Evolutionary conservation across 1,140 invertebrate species (phyloP).

Genomic region (Neodiprion lecontei): DNA sequence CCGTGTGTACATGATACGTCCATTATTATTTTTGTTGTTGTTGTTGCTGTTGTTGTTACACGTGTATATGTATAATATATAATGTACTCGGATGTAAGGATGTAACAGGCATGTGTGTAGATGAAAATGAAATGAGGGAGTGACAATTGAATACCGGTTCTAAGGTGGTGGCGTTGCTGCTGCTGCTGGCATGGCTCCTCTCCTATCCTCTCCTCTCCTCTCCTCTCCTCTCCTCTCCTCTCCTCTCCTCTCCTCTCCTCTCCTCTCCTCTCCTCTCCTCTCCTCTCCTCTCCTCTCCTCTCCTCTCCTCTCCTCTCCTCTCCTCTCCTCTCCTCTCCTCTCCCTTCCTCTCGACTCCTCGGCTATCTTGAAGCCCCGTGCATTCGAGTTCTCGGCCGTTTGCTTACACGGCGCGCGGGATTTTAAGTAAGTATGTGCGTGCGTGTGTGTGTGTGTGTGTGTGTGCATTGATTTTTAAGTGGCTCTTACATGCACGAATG

Average conservation of each 20-base stretch:
- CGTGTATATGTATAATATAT: too few relatives aligned
- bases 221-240: background rate
- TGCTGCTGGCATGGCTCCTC: background rate
- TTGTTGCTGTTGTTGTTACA: too few relatives aligned
- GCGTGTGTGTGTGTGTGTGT: too few relatives aligned
- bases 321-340: background rate
- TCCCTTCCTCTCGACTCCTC: background rate
- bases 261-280: background rate
- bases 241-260: background rate
- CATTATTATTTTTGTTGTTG: too few relatives aligned
- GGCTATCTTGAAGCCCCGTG: too few relatives aligned
- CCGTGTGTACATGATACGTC: too few relatives aligned
- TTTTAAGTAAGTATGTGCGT: too few relatives aligned
- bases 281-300: background rate
- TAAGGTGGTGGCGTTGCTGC: background rate
- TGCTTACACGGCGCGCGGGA: too few relatives aligned
- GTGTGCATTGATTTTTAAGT: too few relatives aligned
- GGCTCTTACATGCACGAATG: too few relatives aligned
- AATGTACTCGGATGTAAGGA: too few relatives aligned
- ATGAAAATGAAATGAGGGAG: background rate
- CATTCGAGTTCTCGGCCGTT: too few relatives aligned
- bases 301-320: background rate
- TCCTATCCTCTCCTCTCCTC: background rate
- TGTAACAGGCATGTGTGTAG: background rate
- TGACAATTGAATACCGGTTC: conserved; percentile 7